These are phyloP conservation scores for Hipparchia semele DNA, from an alignment of 2,888 invertebrate genomes.

Conservation along the genomic window DNA sequence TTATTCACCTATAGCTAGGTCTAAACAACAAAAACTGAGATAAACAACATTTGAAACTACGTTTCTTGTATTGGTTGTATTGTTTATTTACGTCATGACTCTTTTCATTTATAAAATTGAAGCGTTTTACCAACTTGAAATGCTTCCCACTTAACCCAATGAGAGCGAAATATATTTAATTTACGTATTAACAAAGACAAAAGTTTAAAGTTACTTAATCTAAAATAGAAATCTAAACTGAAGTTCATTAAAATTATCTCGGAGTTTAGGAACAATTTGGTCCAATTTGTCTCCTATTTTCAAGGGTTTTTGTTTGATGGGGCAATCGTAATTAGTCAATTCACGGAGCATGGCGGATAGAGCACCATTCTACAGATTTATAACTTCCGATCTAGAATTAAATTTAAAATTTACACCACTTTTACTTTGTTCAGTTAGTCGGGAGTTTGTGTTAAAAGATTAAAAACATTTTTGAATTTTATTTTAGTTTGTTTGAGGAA, in stretches of 20 bases:
- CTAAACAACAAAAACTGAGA: too few species aligned
- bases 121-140: background rate
- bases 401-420: slow-evolving; percentile 23
- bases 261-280: slow-evolving; percentile 46
- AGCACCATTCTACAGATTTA: slow-evolving; percentile 53
- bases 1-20: too few species aligned
- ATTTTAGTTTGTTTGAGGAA: background rate
- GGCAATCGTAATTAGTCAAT: slow-evolving; percentile 67
- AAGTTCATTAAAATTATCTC: slow-evolving; percentile 27
- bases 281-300: slow-evolving; percentile 56
- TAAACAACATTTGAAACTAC: background rate
- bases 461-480: background rate
- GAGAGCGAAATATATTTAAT: background rate
- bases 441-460: background rate
- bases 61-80: background rate
- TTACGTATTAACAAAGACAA: background rate
- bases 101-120: slow-evolving; percentile 1
- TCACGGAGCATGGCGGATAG: slow-evolving; percentile 51
- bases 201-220: slow-evolving; percentile 13
- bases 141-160: background rate
- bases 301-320: slow-evolving; percentile 60
- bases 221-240: slow-evolving; percentile 26
- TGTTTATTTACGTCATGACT: background rate
- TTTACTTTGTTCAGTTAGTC: slow-evolving; percentile 4
- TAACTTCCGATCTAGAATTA: slow-evolving; percentile 49